Evolutionary conservation across 1,140 invertebrate species (phyloP), one percentile per base, ranked within the genome.

Genomic region (Drosophila pandora): DNA sequence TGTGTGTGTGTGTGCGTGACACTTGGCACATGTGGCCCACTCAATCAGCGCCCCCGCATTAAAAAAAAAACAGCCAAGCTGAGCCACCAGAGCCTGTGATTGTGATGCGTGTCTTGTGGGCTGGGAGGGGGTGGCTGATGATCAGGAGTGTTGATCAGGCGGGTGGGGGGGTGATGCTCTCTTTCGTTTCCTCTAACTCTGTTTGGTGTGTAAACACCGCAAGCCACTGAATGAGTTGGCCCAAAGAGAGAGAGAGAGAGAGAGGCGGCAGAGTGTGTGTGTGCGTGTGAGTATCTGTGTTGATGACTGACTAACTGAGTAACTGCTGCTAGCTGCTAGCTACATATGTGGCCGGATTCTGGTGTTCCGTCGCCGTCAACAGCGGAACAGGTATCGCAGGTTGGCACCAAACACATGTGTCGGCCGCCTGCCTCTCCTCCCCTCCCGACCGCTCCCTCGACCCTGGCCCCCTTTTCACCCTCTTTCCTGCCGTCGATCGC

Each of bases 311-410:
- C 73, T 75, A 84, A 85, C 82, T 83, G 79, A 83, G 72, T 85
- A 84, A 84, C 72, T 74, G 70, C 62, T 69, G 71, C 73, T 63
- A 45, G 68, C 68, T 71, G 70, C 72, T 63, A 47, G 69, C 68
- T 72, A n/a, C n/a, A n/a, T n/a, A 65, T 65, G 67, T 82, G 82
- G 78, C 82, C 84, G 82, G 83, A 81, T 85, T 85, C 82, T 85
- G 82, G 74, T 55, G 78, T 48, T 55, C 25, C 56, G 71, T 43
- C 59, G 69, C 61, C 50, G 74, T 74, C 74, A 76, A 76, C 78
- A 72, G 82, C 75, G 78, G 82, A 85, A 85, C 82, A 85, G 82
- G 82, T 85, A 85, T 85, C 82, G 82, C 82, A 85, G 83, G 82
- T 85, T 85, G 82, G 82, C 83, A 87, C 82, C 75, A 87, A 85